phyloP scores from a whole-genome alignment of 2,797 vertebrate genomes.

The Galaxias olidus region DNA sequence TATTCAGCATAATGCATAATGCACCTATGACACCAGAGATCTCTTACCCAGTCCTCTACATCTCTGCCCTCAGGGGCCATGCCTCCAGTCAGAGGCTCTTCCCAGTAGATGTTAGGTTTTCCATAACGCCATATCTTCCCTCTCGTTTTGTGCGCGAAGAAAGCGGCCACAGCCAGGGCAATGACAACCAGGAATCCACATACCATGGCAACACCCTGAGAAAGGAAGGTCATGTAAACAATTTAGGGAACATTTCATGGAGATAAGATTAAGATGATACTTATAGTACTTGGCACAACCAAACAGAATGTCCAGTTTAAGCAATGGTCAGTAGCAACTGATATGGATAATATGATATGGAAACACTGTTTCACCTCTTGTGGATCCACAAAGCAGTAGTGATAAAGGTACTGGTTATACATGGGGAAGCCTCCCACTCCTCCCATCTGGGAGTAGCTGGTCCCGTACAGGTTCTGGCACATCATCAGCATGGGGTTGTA shows the following conservation, averaged over 20 bases:
- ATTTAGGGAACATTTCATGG: slow-evolving; percentile 12
- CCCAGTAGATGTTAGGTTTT: slow-evolving; percentile 87
- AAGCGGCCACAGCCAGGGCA: slow-evolving; percentile 77
- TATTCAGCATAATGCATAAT: background rate
- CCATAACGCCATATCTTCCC: slow-evolving; percentile 87
- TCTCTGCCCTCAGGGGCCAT: slow-evolving; percentile 79
- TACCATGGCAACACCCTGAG: slow-evolving; percentile 84
- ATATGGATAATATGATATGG: background rate
- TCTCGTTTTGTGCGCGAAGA: slow-evolving; percentile 82
- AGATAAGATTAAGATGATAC: slow-evolving; percentile 25
- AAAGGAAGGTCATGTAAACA: slow-evolving; percentile 16
- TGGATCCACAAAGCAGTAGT: slow-evolving; percentile 90
- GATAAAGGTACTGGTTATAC: slow-evolving; percentile 88
- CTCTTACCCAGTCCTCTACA: slow-evolving; percentile 89
- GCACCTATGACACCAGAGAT: background rate
- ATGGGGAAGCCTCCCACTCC: slow-evolving; percentile 76
- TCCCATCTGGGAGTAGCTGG: slow-evolving; percentile 71
- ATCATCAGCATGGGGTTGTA: slow-evolving; percentile 84
- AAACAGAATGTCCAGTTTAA: background rate
- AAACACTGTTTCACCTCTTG: slow-evolving; percentile 79
- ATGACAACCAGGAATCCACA: slow-evolving; percentile 85
- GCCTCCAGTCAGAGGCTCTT: slow-evolving; percentile 62
- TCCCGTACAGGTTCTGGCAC: slow-evolving; percentile 81
- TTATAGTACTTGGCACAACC: background rate
- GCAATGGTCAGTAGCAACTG: slow-evolving; percentile 10